Evolutionary conservation across 2,797 vertebrate species (phyloP), one percentile per base, ranked within the genome.

Genomic region (Centroberyx gerrardi): DNA sequence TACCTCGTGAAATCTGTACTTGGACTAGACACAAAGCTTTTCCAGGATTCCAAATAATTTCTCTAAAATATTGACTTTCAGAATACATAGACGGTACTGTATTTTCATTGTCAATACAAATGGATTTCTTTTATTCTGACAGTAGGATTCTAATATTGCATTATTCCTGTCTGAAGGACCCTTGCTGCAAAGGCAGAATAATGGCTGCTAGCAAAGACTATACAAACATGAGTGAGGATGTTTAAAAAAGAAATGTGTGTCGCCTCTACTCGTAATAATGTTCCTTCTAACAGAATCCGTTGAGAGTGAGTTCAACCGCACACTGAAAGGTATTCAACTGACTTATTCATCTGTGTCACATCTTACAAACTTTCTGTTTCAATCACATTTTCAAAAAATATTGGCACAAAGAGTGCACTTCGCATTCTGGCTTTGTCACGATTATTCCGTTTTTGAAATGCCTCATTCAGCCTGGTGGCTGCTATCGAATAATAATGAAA

Each of bases 1-100:
- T 54, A 76, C 15, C 51, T 76, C n/a, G 58, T 72, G n/a, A 77
- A 74, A 76, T 62, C 59, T 76, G 53, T 4, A 58, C 40, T 65
- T 44, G 69, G 70, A 49, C 28, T 6, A 33, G 46, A 74, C 31
- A 70, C 28, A 8, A 33, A 62, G 36, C 51, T 60, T 62, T 70
- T 78, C 8, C 17, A 53, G 28, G 55, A 22, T 69, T 69, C 56
- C 46, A 44, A 51, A 14, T 38, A 60, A 46, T 29, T n/a, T 13
- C 59, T 66, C 18, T 15, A 63, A 61, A 74, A 46, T 22, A 60
- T 63, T 12, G 44, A 49, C 33, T 46, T 51, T n/a, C 15, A 1
- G n/a, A 31, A 56, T 28, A 33, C 7, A 70, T 9, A 29, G 12
- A 69, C 14, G 12, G 67, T 59, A 10, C 12, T 52, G 5, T 5